Base-by-base conservation (phyloP, 2,797 vertebrate genomes). In the Acestrorhynchus altus region DNA sequence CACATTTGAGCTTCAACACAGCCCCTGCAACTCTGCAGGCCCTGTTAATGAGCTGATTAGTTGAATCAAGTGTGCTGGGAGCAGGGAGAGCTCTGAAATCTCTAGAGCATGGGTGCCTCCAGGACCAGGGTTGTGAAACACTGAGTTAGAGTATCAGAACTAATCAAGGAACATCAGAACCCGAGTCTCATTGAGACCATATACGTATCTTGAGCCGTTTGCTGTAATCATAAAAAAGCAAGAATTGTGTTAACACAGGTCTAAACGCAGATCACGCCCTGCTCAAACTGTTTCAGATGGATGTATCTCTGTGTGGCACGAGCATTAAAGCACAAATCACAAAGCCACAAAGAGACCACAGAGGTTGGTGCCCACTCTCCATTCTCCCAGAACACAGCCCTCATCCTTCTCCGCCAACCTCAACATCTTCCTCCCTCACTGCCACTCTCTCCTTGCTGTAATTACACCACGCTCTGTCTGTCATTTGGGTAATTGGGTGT, bases 311-410 rank as follows among this genome's bases (percentile, higher is more conserved):
- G 64, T 66, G 64, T 66, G 64, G 64, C 40, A 42, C 1, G 7
- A 44, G 22, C 39, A 24, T 20, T 65, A 24, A 35, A 66, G 7
- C 42, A 26, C 5, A 66, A 46, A 66, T 67, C 44, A 67, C 64
- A 67, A n/a, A 47, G n/a, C 44, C 44, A 5, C 28, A 49, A 49
- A 28, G 40, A 18, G 44, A 10, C n/a, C 22, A 15, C 22, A 28
- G 18, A 4, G 8, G 26, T 28, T 42, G 16, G 60, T n/a, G 72
- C 64, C 70, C 83, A 31, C 67, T 13, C 31, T 46, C 8, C 40
- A 13, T 46, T 13, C 61, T 64, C 40, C 56, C 22, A 57, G 24
- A 35, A 35, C 26, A 31, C 57, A 35, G 57, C 28, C 15, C 9
- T 10, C 31, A 35, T 35, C 31, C 31, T 35, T 65, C 42, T 13